These are phyloP conservation scores for Odontothrips loti DNA, from an alignment of 2,888 invertebrate species.

Conservation along the genomic window DNA sequence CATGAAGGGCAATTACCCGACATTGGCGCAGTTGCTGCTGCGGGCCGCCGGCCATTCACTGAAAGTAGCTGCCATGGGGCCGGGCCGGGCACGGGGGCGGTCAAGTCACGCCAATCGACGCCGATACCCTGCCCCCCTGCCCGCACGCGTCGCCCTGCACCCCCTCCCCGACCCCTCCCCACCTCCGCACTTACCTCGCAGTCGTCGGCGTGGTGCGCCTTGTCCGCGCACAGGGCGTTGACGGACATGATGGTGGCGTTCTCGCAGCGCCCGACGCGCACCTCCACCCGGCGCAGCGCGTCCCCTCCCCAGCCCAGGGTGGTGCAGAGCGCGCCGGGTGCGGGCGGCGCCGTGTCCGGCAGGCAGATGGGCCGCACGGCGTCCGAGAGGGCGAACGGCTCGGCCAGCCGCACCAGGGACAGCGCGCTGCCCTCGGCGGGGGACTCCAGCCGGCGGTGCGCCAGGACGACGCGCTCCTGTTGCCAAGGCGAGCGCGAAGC, in stretches of 20 bases:
- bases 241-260: slow-evolving; percentile 79
- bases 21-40: not conserved
- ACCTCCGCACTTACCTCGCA: slow-evolving; percentile 66
- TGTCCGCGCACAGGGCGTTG: slow-evolving; percentile 78
- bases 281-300: slow-evolving; percentile 73
- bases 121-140: not conserved
- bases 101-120: too few relatives aligned
- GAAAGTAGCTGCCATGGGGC: not conserved
- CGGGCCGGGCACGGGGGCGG: too few relatives aligned
- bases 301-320: slow-evolving; percentile 82
- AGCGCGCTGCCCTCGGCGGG: slow-evolving; percentile 85
- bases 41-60: not conserved
- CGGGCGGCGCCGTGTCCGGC: slow-evolving; percentile 55
- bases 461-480: slow-evolving; percentile 73
- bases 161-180: not conserved
- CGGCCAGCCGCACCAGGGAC: slow-evolving; percentile 73
- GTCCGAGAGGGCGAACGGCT: slow-evolving; percentile 69
- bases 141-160: not conserved
- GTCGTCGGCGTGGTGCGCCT: slow-evolving; percentile 71
- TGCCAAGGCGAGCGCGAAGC: slow-evolving; percentile 82
- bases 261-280: slow-evolving; percentile 72
- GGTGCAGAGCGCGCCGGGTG: slow-evolving; percentile 62
- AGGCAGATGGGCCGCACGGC: slow-evolving; percentile 80
- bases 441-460: slow-evolving; percentile 73
- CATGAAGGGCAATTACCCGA: slow-evolving; percentile 3